These are phyloP conservation scores for Dendropsophus ebraccatus DNA, from an alignment of 2,113 vertebrate species.

Conservation along the genomic window DNA sequence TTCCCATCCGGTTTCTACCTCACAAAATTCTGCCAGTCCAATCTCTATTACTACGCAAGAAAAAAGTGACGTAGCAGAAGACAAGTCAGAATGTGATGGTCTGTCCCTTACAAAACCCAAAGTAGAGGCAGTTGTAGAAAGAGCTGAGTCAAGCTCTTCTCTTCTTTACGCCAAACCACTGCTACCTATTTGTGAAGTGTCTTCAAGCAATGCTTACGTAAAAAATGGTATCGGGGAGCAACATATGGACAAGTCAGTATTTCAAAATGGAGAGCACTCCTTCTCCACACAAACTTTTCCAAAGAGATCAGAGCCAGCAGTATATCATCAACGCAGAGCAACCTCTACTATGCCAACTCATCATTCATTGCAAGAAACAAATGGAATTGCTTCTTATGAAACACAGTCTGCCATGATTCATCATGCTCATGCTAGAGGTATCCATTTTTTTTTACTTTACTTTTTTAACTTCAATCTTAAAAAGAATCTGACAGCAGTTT, in stretches of 20 bases:
- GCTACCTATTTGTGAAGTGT: slow-evolving; percentile 63
- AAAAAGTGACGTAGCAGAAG: slow-evolving; percentile 54
- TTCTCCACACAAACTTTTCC: slow-evolving; percentile 56
- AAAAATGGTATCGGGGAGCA: slow-evolving; percentile 55
- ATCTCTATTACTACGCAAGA: slow-evolving; percentile 61
- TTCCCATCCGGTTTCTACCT: slow-evolving; percentile 75
- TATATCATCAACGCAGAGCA: slow-evolving; percentile 59
- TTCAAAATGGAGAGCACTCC: slow-evolving; percentile 59
- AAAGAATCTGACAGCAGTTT: too few species aligned
- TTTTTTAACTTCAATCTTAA: too few species aligned
- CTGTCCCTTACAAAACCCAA: slow-evolving; percentile 63
- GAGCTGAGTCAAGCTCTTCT: slow-evolving; percentile 58
- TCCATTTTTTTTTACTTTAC: neutral
- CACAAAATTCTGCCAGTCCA: slow-evolving; percentile 74
- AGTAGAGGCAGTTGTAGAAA: slow-evolving; percentile 57
- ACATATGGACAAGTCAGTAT: slow-evolving; percentile 14
- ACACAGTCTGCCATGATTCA: slow-evolving; percentile 62
- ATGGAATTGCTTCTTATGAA: slow-evolving; percentile 64
- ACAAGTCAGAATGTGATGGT: slow-evolving; percentile 54
- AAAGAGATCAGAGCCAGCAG: slow-evolving; percentile 59
- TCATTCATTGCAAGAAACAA: slow-evolving; percentile 64
- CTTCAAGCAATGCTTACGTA: slow-evolving; percentile 45
- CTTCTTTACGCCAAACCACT: slow-evolving; percentile 66
- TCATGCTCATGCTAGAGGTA: slow-evolving; percentile 72
- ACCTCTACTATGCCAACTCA: slow-evolving; percentile 59